These are phyloP conservation scores for Chelonus insularis DNA, from an alignment of 1,140 invertebrate species.

Conservation along the genomic window DNA sequence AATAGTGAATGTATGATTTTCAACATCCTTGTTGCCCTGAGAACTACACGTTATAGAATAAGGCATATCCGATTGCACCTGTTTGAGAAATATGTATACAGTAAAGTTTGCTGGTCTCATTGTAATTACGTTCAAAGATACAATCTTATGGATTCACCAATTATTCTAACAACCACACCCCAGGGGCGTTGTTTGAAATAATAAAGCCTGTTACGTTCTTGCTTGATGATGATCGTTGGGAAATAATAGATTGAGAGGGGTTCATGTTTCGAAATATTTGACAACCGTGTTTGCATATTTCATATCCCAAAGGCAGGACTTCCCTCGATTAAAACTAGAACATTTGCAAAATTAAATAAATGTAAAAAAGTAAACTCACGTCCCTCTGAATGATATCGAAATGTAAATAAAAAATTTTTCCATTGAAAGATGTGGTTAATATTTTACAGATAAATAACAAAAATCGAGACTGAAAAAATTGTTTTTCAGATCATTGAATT, in stretches of 20 bases:
- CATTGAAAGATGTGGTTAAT: too few relatives aligned
- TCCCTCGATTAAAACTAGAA: not conserved
- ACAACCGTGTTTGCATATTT: not conserved
- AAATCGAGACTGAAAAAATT: too few relatives aligned
- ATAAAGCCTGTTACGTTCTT: conserved; percentile 21
- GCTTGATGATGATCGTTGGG: not conserved
- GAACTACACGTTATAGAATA: not conserved
- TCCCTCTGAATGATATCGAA: too few relatives aligned
- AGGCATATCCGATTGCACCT: conserved; percentile 18
- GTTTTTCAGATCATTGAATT: too few relatives aligned
- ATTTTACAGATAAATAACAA: too few relatives aligned
- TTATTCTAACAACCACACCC: conserved; percentile 19
- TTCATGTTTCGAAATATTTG: not conserved
- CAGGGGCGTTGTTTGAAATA: conserved; percentile 20
- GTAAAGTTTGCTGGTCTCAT: not conserved
- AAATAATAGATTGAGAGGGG: conserved; percentile 4
- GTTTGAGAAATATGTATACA: not conserved
- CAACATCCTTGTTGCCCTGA: not conserved
- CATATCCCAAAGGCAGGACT: not conserved
- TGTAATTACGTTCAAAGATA: conserved; percentile 23
- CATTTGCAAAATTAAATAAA: conserved; percentile 6
- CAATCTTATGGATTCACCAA: conserved; percentile 23
- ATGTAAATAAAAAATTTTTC: too few relatives aligned
- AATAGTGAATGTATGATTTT: too few relatives aligned
- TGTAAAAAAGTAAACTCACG: too few relatives aligned